These are phyloP conservation scores for Anoplolepis gracilipes DNA, from an alignment of 1,140 invertebrate genomes.

Conservation along the genomic window DNA sequence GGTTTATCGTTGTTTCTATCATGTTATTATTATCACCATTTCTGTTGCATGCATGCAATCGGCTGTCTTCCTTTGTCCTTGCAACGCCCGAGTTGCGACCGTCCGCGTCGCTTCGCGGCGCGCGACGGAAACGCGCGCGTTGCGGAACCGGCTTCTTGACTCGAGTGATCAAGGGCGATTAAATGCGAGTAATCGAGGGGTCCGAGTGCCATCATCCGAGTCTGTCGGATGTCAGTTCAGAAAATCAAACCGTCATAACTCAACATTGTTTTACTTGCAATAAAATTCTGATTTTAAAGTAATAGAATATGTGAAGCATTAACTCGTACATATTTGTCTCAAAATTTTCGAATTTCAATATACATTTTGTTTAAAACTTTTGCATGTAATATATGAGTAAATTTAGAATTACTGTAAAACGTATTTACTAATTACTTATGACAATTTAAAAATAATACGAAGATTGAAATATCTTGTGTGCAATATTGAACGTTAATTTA, in stretches of 20 bases:
- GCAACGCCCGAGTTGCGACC: conserved; percentile 73
- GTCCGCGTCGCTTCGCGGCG: conserved; percentile 66
- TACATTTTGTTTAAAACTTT: not conserved
- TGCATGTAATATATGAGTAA: not conserved
- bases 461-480: not conserved
- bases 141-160: conserved; percentile 69
- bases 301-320: not conserved
- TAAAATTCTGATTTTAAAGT: not conserved
- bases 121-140: conserved; percentile 71
- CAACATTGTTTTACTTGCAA: not conserved
- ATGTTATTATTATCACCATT: conserved; percentile 46
- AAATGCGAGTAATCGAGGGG: conserved; percentile 36
- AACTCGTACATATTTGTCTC: not conserved
- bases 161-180: conserved; percentile 56
- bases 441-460: not conserved
- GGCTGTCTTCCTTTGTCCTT: conserved; percentile 70
- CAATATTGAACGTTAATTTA: not conserved
- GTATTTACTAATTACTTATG: not conserved
- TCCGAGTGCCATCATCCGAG: not conserved
- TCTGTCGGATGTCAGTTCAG: not conserved
- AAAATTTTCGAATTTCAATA: not conserved
- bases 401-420: not conserved
- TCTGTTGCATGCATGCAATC: conserved; percentile 37
- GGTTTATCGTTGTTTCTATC: conserved; percentile 42
- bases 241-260: not conserved